Evolutionary conservation across 1,140 invertebrate species (phyloP).

Genomic region (Planococcus citri): DNA sequence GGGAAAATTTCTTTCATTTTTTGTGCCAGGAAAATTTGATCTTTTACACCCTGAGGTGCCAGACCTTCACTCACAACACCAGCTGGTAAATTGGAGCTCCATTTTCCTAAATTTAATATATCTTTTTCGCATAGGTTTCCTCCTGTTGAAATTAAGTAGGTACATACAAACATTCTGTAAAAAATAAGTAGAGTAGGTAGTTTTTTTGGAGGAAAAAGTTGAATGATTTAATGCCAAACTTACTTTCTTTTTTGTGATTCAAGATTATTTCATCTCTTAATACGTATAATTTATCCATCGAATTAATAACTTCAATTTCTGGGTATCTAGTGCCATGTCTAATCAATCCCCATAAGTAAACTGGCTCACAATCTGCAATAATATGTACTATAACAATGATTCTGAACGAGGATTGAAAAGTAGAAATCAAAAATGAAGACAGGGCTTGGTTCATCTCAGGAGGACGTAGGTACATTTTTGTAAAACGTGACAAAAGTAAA

Average conservation of each 20-base stretch:
- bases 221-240: no score
- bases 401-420: no score
- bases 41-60: slow-evolving; percentile 27
- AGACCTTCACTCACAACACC: slow-evolving; percentile 13
- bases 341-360: slow-evolving; percentile 29
- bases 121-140: slow-evolving; percentile 26
- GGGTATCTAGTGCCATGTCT: slow-evolving; percentile 30
- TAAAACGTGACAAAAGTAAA: no score
- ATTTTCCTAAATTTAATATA: slow-evolving; percentile 25
- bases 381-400: no score
- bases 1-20: slow-evolving; percentile 28
- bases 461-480: no score
- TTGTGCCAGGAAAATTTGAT: slow-evolving; percentile 25
- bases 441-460: no score
- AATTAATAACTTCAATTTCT: not conserved
- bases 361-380: slow-evolving; percentile 27
- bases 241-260: not conserved
- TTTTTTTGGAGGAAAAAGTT: not conserved
- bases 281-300: not conserved
- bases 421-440: no score
- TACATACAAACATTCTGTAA: no score
- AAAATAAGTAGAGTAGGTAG: no score
- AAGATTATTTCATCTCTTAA: not conserved
- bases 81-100: slow-evolving; percentile 24
- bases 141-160: slow-evolving; percentile 7